These are phyloP conservation scores for Drosophila barbarae DNA, from an alignment of 2,888 invertebrate genomes.

Conservation along the genomic window DNA sequence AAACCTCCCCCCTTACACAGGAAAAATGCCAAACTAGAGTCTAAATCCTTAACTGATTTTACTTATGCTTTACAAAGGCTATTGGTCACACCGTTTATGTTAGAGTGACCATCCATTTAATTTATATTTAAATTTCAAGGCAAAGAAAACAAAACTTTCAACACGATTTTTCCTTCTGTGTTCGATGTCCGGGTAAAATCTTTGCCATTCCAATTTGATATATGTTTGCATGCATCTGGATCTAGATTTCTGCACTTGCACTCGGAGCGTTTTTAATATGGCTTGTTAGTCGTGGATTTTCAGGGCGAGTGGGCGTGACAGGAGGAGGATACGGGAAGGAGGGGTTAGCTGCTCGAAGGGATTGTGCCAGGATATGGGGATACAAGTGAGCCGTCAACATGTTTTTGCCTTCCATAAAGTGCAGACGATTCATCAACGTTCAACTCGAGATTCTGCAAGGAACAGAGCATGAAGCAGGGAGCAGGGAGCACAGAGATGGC, in stretches of 20 bases:
- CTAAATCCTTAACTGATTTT: neutral
- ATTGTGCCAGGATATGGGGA: slow-evolving; percentile 33
- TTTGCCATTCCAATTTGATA: slow-evolving; percentile 45
- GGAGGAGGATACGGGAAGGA: too few species aligned
- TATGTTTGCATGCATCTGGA: slow-evolving; percentile 40
- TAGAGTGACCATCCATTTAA: neutral
- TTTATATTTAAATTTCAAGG: too few species aligned
- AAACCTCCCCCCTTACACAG: neutral
- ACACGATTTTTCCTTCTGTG: neutral
- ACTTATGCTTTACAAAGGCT: neutral
- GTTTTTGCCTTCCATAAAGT: slow-evolving; percentile 61
- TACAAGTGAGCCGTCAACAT: slow-evolving; percentile 54
- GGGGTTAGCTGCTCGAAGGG: slow-evolving; percentile 12
- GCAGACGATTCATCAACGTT: slow-evolving; percentile 68
- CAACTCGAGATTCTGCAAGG: slow-evolving; percentile 32
- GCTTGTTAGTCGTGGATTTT: slow-evolving; percentile 64
- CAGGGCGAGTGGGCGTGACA: slow-evolving; percentile 18
- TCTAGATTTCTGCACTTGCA: slow-evolving; percentile 43
- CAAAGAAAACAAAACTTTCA: too few species aligned
- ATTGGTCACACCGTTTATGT: neutral
- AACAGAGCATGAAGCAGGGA: slow-evolving; percentile 14
- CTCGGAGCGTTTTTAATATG: slow-evolving; percentile 66
- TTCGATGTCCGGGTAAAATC: slow-evolving; percentile 31
- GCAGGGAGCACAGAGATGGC: too few species aligned
- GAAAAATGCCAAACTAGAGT: neutral